Conservation (phyloP, 2,113 vertebrate species). For the Vimba vimba region DNA sequence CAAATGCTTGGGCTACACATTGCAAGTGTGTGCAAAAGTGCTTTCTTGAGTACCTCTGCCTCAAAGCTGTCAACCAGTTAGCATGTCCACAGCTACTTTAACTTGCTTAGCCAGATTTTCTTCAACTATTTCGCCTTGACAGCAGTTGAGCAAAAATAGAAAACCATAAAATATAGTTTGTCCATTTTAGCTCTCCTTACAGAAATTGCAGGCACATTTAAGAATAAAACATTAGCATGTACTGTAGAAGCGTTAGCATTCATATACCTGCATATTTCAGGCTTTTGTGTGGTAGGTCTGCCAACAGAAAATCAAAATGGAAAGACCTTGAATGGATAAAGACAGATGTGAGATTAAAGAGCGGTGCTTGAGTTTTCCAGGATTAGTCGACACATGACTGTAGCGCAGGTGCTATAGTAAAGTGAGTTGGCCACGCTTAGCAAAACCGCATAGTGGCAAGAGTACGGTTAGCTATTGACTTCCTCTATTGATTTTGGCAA, state of each 20-base stretch:
- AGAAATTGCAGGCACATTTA: neutral
- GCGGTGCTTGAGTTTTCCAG: neutral
- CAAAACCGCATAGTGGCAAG: conserved; percentile 16
- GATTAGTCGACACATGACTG: neutral
- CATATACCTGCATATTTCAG: neutral
- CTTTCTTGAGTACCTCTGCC: neutral
- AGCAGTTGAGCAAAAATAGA: neutral
- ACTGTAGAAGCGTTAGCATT: neutral
- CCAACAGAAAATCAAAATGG: neutral
- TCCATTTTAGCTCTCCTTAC: no score
- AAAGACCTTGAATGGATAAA: neutral
- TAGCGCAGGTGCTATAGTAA: neutral
- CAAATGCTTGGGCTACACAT: no score
- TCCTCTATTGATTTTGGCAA: conserved; percentile 60
- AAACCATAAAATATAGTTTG: neutral
- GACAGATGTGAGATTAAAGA: neutral
- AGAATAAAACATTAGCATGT: neutral
- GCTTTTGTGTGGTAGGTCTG: neutral
- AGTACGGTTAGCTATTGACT: conserved; percentile 54
- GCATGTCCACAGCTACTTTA: neutral
- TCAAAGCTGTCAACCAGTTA: neutral
- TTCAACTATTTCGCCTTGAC: neutral
- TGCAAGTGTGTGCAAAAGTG: no score
- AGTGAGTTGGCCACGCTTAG: neutral
- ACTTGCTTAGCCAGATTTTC: neutral